Evolutionary conservation across 2,888 invertebrate species (phyloP).

Genomic region (Synergus gifuensis): DNA sequence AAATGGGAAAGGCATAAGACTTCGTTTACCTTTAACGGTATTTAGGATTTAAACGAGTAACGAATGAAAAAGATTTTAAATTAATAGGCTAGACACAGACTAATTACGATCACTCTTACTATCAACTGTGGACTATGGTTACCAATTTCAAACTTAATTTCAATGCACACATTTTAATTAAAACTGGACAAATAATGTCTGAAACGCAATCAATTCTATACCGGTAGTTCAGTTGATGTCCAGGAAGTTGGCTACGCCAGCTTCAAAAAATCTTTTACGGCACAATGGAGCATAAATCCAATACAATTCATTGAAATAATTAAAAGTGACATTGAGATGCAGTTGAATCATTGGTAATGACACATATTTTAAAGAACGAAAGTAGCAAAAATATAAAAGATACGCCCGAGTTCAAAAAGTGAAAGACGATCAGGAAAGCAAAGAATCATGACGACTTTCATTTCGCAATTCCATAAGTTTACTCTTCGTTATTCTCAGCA

Average conservation of each 20-base stretch:
- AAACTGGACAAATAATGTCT: neutral
- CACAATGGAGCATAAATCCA: too few relatives aligned
- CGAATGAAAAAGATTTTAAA: neutral
- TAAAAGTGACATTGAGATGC: neutral
- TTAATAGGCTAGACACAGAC: neutral
- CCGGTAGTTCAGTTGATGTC: too few relatives aligned
- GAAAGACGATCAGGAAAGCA: constrained; percentile 32
- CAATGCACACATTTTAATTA: constrained; percentile 8
- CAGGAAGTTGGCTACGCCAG: too few relatives aligned
- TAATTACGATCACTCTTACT: neutral
- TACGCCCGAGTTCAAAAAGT: neutral
- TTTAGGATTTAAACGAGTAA: neutral
- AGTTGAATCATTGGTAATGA: neutral
- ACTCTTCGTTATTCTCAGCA: neutral
- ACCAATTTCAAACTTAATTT: constrained; percentile 4
- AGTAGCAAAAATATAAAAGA: constrained; percentile 17
- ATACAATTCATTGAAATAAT: too few relatives aligned
- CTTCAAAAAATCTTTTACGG: too few relatives aligned
- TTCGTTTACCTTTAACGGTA: constrained; percentile 18
- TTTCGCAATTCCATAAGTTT: constrained; percentile 45
- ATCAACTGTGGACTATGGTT: neutral
- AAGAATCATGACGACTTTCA: constrained; percentile 53
- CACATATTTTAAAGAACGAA: neutral
- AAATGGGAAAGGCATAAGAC: constrained; percentile 24
- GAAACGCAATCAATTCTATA: neutral